Evolutionary conservation across 2,113 vertebrate species (phyloP).

Genomic region (Psilopsiagon aurifrons): DNA sequence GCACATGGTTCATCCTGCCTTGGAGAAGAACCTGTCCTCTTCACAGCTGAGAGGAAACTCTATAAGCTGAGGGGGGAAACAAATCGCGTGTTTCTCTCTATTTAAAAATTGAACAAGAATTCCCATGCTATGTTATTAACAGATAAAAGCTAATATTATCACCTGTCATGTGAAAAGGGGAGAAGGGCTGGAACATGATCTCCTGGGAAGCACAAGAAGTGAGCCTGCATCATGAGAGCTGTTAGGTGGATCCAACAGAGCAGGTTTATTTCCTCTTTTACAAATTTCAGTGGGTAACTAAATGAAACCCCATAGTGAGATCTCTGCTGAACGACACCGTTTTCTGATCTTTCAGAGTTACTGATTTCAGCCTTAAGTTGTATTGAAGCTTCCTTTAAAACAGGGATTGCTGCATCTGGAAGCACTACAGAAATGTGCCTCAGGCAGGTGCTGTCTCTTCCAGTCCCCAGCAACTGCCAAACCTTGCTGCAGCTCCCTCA

Average conservation of each 20-base stretch:
- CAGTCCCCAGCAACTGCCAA: background rate
- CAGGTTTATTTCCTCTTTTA: background rate
- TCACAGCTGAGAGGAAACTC: background rate
- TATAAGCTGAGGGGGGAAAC: background rate
- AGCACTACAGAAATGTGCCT: background rate
- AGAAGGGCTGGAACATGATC: background rate
- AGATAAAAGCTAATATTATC: background rate
- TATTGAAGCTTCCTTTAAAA: background rate
- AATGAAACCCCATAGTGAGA: background rate
- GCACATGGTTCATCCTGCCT: background rate
- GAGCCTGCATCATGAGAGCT: background rate
- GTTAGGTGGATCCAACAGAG: background rate
- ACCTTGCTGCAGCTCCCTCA: background rate
- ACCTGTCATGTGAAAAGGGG: background rate
- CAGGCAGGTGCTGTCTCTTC: background rate
- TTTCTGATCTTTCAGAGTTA: background rate
- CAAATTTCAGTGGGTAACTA: background rate
- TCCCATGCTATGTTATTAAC: background rate
- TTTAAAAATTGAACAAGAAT: background rate
- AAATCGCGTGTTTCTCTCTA: background rate
- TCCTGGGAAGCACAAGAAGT: background rate
- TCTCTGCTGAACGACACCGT: background rate
- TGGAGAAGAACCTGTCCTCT: background rate
- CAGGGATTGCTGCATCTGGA: background rate
- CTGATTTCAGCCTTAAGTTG: background rate